A percentile compares a stretch with the other conserved stretches of the same genome.
These are phyloP conservation scores for Pteronotus mesoamericanus DNA, from an alignment of 2,797 vertebrate species.

Conservation along the genomic window DNA sequence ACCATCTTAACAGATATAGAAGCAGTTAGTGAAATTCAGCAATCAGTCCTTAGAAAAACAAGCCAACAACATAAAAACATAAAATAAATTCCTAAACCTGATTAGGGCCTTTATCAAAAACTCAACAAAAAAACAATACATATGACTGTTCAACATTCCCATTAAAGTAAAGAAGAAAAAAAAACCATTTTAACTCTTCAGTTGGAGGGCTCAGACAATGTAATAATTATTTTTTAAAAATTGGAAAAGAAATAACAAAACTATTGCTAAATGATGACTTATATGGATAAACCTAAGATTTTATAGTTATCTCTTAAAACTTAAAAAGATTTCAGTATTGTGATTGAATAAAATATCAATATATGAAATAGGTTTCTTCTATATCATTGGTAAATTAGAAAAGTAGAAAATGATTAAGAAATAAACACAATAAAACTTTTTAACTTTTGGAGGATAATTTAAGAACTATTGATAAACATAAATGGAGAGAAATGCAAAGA, in stretches of 20 bases:
- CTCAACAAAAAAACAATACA: background rate
- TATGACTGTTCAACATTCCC: background rate
- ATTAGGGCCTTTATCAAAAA: background rate
- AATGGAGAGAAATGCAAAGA: background rate
- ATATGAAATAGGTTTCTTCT: background rate
- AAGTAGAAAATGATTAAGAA: background rate
- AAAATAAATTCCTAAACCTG: background rate
- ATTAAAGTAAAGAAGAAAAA: background rate
- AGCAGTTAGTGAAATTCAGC: background rate
- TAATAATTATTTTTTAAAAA: background rate
- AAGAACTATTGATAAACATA: background rate
- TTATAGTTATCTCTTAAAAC: background rate
- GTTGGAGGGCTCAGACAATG: background rate
- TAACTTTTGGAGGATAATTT: background rate
- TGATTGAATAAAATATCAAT: background rate
- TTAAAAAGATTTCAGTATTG: background rate
- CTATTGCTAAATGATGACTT: background rate
- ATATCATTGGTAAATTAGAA: background rate
- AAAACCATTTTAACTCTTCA: background rate
- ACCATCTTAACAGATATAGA: background rate
- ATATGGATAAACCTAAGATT: background rate
- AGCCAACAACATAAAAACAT: background rate
- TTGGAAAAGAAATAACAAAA: background rate
- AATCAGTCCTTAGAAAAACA: background rate
- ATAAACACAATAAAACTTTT: background rate